Evolutionary conservation across 2,113 vertebrate species (phyloP).

Genomic region (Tetrao urogallus): DNA sequence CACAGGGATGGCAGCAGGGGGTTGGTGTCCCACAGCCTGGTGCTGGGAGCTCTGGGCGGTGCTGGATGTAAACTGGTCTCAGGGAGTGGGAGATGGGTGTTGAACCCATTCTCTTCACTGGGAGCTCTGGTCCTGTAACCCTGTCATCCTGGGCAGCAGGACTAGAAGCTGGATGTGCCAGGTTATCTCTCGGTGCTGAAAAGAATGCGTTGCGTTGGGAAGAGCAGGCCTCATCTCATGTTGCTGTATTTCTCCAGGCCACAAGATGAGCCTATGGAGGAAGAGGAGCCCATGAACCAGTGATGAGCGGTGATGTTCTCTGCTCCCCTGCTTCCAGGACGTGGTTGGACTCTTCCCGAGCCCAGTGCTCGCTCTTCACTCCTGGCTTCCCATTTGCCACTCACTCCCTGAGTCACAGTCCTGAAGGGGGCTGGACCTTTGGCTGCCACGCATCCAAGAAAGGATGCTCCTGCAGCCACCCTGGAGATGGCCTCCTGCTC

Average conservation of each 20-base stretch:
- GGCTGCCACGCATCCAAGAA: neutral
- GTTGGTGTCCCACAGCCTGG: fast-evolving
- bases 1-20: neutral
- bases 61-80: neutral
- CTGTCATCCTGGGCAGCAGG: fast-evolving
- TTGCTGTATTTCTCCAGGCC: neutral
- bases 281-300: constrained; percentile 73
- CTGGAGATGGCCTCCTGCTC: neutral
- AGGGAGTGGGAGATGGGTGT: neutral
- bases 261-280: constrained; percentile 75
- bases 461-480: neutral
- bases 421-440: neutral
- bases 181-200: neutral
- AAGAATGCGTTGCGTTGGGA: fast-evolving
- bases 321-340: constrained; percentile 8
- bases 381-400: neutral
- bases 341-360: neutral
- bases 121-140: neutral
- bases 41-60: neutral
- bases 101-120: fast-evolving
- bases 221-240: neutral
- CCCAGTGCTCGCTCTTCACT: neutral
- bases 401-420: neutral
- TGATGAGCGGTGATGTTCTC: constrained; percentile 10
- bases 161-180: neutral